Base-by-base conservation (phyloP, 2,113 vertebrate species). In the Phrynosoma blainvillii region DNA sequence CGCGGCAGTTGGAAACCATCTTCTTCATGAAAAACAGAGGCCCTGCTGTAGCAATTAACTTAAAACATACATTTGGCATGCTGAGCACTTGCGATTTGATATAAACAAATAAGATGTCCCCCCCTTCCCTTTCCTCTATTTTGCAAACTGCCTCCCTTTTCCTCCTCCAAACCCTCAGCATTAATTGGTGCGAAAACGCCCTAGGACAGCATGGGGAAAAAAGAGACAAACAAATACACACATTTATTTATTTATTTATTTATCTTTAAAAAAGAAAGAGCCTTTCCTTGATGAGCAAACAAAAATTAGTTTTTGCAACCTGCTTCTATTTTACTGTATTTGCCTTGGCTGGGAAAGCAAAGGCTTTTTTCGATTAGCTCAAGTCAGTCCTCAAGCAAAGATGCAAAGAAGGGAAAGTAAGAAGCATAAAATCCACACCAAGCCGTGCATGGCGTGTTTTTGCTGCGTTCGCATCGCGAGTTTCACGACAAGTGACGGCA, bases 11-110 rank as follows among this genome's bases (percentile, higher is more conserved):
- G 54, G 80, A 79, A 88, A 89, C 76, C 36, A 79, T 80, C 85
- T 90, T 92, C 89, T 78, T 88, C 82, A 90, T 79, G 80, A 88
- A 90, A 93, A 93, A 89, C 82, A 75, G 80, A 16, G 14, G 10
- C 87, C 36, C 90, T 75, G 88, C 82, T 90, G 59, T 84, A 84
- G 90, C 91, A 89, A 40, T 90, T 93, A 79, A 66, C 88, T 91
- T 36, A 56, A 85, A 91, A 87, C 94, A 91, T 89, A 88, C 83
- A 83, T 85, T 89, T 90, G 89, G 74, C 75, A 36, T 2, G 23
- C 62, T 32, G 52, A 85, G 40, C 10, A 18, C 5, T 52, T 5
- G 78, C 27, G 81, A 90, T 68, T 23, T 79, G 66, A 90, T 23
- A 71, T 83, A 27, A 59, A 90, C 27, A 2, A 25, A 89, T 56